These are phyloP conservation scores for Cephus sareptanus DNA, from an alignment of 2,888 invertebrate species.

Conservation along the genomic window DNA sequence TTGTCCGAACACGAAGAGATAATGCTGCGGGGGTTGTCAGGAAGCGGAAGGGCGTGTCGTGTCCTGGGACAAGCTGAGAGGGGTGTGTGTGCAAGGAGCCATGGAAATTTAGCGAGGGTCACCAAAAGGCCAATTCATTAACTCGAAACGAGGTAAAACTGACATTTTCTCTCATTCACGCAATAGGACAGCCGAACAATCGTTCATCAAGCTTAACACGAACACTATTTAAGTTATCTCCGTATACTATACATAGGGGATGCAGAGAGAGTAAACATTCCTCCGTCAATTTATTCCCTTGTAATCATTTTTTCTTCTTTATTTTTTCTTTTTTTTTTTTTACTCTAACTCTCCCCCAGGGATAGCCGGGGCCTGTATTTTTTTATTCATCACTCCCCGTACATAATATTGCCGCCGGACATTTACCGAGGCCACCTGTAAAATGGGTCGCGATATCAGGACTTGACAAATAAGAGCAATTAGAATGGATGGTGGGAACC, in stretches of 20 bases:
- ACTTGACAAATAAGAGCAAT: constrained; percentile 23
- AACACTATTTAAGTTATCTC: too few species aligned
- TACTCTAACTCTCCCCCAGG: background rate
- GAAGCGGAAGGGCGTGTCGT: constrained; percentile 47
- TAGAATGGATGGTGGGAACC: constrained; percentile 20
- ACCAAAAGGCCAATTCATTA: background rate
- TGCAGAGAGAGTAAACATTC: too few species aligned
- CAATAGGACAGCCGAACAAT: too few species aligned
- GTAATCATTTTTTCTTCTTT: background rate
- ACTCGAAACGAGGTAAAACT: background rate
- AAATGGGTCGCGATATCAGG: background rate
- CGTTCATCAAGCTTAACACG: too few species aligned
- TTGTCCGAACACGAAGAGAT: constrained; percentile 49
- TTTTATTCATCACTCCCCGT: background rate
- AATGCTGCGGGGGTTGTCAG: constrained; percentile 42
- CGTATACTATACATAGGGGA: too few species aligned
- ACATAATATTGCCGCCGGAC: background rate
- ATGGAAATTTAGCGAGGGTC: background rate
- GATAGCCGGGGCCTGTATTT: background rate
- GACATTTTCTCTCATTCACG: background rate
- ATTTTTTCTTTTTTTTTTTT: background rate
- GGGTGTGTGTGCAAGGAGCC: background rate
- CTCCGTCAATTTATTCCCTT: background rate
- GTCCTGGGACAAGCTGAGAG: constrained; percentile 29
- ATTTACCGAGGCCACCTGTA: background rate